phyloP scores from a whole-genome alignment of 2,113 vertebrate genomes.

The Aix galericulata region DNA sequence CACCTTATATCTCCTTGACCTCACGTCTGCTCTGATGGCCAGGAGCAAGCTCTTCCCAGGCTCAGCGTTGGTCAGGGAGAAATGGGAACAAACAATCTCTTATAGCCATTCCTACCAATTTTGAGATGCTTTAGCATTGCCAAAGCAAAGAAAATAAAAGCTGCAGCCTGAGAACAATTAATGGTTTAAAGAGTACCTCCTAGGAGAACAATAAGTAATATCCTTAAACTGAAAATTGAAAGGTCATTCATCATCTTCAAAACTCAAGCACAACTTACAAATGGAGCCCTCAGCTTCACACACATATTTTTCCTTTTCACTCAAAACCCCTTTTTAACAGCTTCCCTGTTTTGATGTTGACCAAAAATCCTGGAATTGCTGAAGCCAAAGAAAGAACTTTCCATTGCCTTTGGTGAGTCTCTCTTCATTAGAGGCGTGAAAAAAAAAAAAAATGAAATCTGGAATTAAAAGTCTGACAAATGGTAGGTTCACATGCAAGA shows the following conservation, averaged over 20 bases:
- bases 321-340: background rate
- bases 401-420: background rate
- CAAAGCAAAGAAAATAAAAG: background rate
- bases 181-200: background rate
- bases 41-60: background rate
- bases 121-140: background rate
- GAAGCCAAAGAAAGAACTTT: background rate
- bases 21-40: background rate
- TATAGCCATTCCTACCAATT: rapidly evolving
- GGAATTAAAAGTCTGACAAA: background rate
- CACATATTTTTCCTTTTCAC: background rate
- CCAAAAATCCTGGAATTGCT: background rate
- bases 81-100: background rate
- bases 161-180: background rate
- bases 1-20: background rate
- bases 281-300: background rate
- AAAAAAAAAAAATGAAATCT: background rate
- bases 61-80: background rate
- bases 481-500: rapidly evolving
- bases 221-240: background rate
- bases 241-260: background rate
- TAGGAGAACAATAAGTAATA: background rate
- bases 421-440: background rate
- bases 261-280: background rate
- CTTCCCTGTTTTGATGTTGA: background rate